Evolutionary conservation across 2,888 invertebrate genomes (phyloP), one percentile per base, ranked within the genome.

Genomic region (Drosophila crucigera): DNA sequence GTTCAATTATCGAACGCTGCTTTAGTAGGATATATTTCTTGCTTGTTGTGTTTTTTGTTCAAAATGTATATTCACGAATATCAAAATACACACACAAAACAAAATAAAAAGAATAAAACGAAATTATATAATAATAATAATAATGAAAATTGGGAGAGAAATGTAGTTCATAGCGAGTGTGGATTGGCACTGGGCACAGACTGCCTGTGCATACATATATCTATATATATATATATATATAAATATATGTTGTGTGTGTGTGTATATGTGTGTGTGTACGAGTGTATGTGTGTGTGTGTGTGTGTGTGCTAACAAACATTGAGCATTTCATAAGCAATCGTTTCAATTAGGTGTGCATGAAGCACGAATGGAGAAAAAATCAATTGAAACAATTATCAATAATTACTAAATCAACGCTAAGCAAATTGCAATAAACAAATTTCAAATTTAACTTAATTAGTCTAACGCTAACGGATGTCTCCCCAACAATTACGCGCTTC

Each of bases 361-460:
- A 47, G 47, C 25, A 47, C 47, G 16, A 25, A 25, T 47, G 25
- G 25, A n/a, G 14, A 56, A 37, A 58, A 54, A 67, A 70, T 69
- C 67, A 82, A 74, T 78, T 49, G 64, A 80, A 73, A 76, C 70
- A 85, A 80, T 77, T 66, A 77, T 76, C 73, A 52, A 54, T 84
- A 80, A 68, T 78, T 84, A 79, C 69, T 77, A 86, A 87, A 80
- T 82, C 80, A 88, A 85, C 78, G 78, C 68, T 80, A 80, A 62
- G 78, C 65, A 83, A 81, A 83, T 85, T 85, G 83, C 78, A 82
- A 78, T 78, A 80, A 85, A 85, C 80, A 79, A 80, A 76, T 78
- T 84, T 82, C 73, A 78, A 88, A 59, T 70, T 73, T 67, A 80
- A 80, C 80, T 89, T 85, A 89, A 83, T 89, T 83, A 85, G 66